A percentile compares a stretch with the other conserved stretches of the same genome.
These are phyloP conservation scores for Cheilosia grossa DNA, from an alignment of 2,888 invertebrate genomes.

Conservation along the genomic window DNA sequence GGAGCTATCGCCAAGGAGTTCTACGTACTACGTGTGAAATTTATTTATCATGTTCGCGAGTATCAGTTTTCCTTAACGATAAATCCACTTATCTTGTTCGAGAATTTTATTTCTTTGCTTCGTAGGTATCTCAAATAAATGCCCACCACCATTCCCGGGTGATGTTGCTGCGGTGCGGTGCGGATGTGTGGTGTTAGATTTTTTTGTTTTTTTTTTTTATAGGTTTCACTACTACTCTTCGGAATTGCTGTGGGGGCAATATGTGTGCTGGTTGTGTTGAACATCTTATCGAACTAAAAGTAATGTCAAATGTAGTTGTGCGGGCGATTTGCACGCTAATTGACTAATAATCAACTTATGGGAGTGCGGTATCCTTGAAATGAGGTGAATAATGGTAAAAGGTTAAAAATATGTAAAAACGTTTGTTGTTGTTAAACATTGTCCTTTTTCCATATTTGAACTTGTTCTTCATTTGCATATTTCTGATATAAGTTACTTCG, in stretches of 20 bases:
- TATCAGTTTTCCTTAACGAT: conserved; percentile 76
- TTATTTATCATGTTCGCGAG: conserved; percentile 76
- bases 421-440: too few relatives aligned
- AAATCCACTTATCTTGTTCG: conserved; percentile 77
- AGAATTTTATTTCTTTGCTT: conserved; percentile 64
- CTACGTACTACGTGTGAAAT: conserved; percentile 75
- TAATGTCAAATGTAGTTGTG: conserved; percentile 2
- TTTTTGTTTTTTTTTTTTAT: not conserved
- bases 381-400: too few relatives aligned
- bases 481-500: too few relatives aligned
- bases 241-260: not conserved
- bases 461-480: too few relatives aligned
- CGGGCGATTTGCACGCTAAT: not conserved
- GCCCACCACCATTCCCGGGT: conserved; percentile 6
- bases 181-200: conserved; percentile 18
- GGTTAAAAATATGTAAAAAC: too few relatives aligned
- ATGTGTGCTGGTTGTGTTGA: conserved; percentile 15
- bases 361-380: too few relatives aligned
- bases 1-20: conserved; percentile 41
- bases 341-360: not conserved
- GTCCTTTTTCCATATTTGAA: too few relatives aligned
- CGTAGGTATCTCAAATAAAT: conserved; percentile 38
- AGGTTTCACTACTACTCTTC: not conserved
- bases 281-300: conserved; percentile 18
- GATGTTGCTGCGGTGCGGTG: conserved; percentile 34